Conservation (phyloP, 2,113 vertebrate species). For the Engraulis encrasicolus region DNA sequence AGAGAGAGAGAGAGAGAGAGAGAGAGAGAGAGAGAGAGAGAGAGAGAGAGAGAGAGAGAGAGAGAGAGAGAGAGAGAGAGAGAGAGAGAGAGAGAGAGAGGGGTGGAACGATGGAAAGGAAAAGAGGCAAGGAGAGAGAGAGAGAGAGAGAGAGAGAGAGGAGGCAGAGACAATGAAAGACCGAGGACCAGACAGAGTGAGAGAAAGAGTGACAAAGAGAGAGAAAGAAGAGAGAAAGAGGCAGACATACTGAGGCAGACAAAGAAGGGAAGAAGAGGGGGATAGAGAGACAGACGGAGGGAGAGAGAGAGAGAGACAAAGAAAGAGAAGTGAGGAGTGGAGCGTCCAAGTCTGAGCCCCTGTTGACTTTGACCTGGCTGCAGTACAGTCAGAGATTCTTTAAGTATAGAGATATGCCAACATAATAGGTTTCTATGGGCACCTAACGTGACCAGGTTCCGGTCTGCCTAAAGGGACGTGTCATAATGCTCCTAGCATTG, state of each 20-base stretch:
- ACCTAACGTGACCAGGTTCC: too few relatives aligned
- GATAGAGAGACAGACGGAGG: neutral
- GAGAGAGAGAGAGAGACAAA: neutral
- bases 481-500: too few relatives aligned
- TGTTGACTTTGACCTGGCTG: neutral
- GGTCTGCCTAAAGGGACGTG: too few relatives aligned
- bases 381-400: too few relatives aligned
- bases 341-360: neutral
- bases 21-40: slow-evolving; percentile 5
- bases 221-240: neutral
- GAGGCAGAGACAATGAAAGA: neutral
- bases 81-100: slow-evolving; percentile 33
- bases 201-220: neutral
- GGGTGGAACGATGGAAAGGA: neutral
- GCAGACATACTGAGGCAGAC: too few relatives aligned
- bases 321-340: slow-evolving; percentile 6
- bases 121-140: neutral
- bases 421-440: too few relatives aligned
- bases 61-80: slow-evolving; percentile 9
- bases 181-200: too few relatives aligned
- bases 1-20: slow-evolving; percentile 22
- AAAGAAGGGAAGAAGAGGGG: neutral
- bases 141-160: neutral
- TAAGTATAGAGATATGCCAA: too few relatives aligned
- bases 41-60: slow-evolving; percentile 24